Evolutionary conservation across 2,888 invertebrate genomes (phyloP).

Genomic region (Leptinotarsa juncta): DNA sequence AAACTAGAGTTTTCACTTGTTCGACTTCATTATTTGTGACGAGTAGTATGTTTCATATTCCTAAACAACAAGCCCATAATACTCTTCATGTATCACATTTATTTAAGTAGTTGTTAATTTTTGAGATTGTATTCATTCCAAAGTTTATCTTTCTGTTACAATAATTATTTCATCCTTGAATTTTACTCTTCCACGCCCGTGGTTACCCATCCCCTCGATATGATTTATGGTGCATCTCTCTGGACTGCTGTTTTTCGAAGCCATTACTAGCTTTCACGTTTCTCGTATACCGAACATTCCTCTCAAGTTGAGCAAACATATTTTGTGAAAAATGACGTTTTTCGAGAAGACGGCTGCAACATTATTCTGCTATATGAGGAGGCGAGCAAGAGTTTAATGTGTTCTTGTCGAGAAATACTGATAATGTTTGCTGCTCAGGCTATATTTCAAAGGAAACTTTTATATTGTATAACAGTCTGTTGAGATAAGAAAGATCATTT

Average conservation of each 20-base stretch:
- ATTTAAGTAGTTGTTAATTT: too few species aligned
- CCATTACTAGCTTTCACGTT: slow-evolving; percentile 39
- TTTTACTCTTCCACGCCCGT: neutral
- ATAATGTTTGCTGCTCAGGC: slow-evolving; percentile 8
- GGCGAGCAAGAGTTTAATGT: slow-evolving; percentile 15
- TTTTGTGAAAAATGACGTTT: slow-evolving; percentile 34
- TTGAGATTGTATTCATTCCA: too few species aligned
- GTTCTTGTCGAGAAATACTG: slow-evolving; percentile 6
- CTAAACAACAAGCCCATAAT: too few species aligned
- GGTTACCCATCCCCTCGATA: slow-evolving; percentile 10
- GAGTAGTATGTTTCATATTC: too few species aligned
- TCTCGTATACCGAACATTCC: slow-evolving; percentile 31
- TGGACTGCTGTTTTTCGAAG: slow-evolving; percentile 33
- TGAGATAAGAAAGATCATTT: neutral
- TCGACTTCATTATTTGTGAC: too few species aligned
- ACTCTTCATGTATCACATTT: too few species aligned
- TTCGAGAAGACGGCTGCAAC: slow-evolving; percentile 13
- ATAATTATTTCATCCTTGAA: neutral
- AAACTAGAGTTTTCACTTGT: too few species aligned
- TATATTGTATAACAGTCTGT: slow-evolving; percentile 1
- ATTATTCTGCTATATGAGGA: slow-evolving; percentile 1
- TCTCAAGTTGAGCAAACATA: slow-evolving; percentile 36
- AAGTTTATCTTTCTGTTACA: too few species aligned
- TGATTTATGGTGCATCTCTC: slow-evolving; percentile 33
- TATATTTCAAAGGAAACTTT: slow-evolving; percentile 7